Evolutionary conservation across 2,113 vertebrate species (phyloP).

Genomic region (human (Homo sapiens)): DNA sequence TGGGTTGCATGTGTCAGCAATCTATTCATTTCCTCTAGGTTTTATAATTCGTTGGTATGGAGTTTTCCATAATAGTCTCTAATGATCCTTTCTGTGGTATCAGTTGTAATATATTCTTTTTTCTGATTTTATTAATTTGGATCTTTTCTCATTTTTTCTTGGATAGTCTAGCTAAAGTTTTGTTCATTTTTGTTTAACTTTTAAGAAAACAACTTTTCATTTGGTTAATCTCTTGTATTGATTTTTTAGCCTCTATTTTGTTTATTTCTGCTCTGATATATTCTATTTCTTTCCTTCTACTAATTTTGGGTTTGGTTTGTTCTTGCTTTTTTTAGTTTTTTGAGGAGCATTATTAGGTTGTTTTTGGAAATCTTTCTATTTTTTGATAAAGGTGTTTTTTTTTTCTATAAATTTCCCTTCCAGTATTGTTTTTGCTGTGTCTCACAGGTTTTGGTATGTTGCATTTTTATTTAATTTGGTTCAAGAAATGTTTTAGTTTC

Average conservation of each 20-base stretch:
- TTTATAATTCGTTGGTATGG: neutral
- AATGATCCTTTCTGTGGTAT: neutral
- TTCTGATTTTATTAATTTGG: neutral
- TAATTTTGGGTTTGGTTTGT: neutral
- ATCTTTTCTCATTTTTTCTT: neutral
- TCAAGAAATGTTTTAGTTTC: neutral
- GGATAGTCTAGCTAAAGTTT: neutral
- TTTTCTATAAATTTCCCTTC: neutral
- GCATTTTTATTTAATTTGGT: neutral
- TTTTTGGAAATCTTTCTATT: neutral
- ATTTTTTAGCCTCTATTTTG: neutral
- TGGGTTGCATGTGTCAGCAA: neutral
- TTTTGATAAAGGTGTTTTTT: neutral
- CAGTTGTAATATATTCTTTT: neutral
- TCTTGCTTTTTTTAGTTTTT: neutral
- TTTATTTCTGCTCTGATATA: neutral
- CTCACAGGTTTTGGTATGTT: neutral
- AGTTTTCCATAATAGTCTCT: neutral
- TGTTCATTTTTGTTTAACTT: neutral
- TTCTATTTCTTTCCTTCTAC: neutral
- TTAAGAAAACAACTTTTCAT: neutral
- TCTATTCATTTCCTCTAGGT: neutral
- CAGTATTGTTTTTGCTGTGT: neutral
- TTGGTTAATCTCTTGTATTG: neutral
- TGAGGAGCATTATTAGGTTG: neutral